Evolutionary conservation across 2,113 vertebrate species (phyloP).

Genomic region (Triplophysa tibetana): DNA sequence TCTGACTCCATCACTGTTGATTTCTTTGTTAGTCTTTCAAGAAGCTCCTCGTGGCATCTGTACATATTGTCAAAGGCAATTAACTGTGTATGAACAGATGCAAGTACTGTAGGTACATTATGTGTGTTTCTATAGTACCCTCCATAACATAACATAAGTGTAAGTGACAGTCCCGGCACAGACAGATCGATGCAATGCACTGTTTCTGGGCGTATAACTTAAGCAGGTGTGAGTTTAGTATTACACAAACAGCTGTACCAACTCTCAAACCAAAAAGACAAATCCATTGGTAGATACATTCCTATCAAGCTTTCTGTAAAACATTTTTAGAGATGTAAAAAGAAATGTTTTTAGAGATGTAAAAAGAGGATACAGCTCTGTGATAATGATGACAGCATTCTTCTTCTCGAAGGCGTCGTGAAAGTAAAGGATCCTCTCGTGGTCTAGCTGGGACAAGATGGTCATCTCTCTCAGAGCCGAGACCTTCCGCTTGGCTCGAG

Average conservation of each 20-base stretch:
- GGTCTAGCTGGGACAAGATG: slow-evolving; percentile 87
- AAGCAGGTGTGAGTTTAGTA: slow-evolving; percentile 11
- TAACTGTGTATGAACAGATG: neutral
- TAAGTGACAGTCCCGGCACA: slow-evolving; percentile 13
- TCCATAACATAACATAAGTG: neutral
- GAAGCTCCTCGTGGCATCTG: slow-evolving; percentile 92
- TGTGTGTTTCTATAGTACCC: no score
- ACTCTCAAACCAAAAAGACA: neutral
- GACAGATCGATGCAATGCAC: neutral
- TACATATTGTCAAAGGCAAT: slow-evolving; percentile 61
- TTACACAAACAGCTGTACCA: slow-evolving; percentile 11
- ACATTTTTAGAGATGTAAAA: neutral
- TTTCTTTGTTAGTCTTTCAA: slow-evolving; percentile 88
- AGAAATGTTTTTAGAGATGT: neutral
- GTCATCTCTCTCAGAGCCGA: slow-evolving; percentile 84
- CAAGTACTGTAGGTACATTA: neutral
- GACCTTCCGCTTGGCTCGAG: slow-evolving; percentile 85
- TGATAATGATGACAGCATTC: slow-evolving; percentile 86
- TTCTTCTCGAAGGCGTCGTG: slow-evolving; percentile 96
- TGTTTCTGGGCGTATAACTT: neutral
- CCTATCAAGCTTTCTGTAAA: neutral
- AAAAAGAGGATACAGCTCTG: slow-evolving; percentile 87
- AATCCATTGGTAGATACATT: neutral
- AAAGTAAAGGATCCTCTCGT: slow-evolving; percentile 88
- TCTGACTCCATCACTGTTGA: slow-evolving; percentile 86